Percentiles rank a stretch among this genome's conserved stretches.
Conservation (phyloP, 2,113 vertebrate species). For the Rhombomys opimus region DNA sequence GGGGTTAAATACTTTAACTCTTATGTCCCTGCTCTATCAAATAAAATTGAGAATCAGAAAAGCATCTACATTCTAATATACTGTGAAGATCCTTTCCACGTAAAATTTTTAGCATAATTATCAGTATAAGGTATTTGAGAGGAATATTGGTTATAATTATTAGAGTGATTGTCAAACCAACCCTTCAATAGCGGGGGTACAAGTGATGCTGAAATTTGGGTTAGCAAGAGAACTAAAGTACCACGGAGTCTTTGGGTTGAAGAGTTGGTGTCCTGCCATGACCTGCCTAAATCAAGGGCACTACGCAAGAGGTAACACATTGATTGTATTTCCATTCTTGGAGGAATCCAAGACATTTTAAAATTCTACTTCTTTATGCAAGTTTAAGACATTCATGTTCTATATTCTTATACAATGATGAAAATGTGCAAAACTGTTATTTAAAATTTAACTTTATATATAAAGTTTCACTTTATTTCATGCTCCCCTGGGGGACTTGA, state of each 20-base stretch:
- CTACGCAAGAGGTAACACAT: not conserved
- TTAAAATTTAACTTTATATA: conserved; percentile 1
- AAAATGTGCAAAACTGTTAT: not conserved
- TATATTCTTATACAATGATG: not conserved
- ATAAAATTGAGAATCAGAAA: not conserved
- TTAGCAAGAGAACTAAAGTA: not conserved
- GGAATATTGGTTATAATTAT: not conserved
- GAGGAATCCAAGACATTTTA: not conserved
- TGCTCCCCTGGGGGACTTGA: not conserved
- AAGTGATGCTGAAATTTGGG: not conserved
- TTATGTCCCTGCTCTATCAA: not conserved
- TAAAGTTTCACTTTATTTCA: not conserved
- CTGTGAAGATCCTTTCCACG: not conserved
- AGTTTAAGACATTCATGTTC: not conserved
- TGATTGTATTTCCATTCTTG: not conserved
- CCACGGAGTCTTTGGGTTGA: not conserved
- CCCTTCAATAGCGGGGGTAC: not conserved
- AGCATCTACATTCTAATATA: not conserved
- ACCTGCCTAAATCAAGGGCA: not conserved
- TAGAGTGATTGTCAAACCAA: not conserved
- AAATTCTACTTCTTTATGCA: not conserved
- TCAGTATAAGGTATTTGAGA: not conserved
- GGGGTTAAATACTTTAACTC: not conserved
- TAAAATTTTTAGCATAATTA: not conserved
- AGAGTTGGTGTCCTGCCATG: not conserved